These are phyloP conservation scores for Epinephelus fuscoguttatus DNA, from an alignment of 2,113 vertebrate genomes.

Conservation along the genomic window DNA sequence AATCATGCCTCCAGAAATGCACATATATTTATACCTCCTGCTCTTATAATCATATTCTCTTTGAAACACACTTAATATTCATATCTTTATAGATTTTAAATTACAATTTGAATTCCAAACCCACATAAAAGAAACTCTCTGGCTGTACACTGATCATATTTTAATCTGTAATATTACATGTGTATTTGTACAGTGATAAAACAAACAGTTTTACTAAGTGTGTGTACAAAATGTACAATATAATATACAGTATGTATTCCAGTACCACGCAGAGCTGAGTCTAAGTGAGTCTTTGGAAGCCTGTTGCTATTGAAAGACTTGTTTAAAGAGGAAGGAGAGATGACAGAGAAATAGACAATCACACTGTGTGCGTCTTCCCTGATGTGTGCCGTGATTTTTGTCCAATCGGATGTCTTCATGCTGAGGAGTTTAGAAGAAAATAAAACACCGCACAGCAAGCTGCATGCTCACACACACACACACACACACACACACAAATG, in stretches of 20 bases:
- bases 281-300: constrained; percentile 79
- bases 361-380: constrained; percentile 52
- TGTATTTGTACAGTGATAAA: constrained; percentile 76
- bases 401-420: constrained; percentile 57
- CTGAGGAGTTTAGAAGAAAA: constrained; percentile 42
- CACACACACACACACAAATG: constrained; percentile 26
- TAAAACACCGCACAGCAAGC: constrained; percentile 29
- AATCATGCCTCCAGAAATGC: constrained; percentile 46
- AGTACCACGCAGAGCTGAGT: constrained; percentile 37
- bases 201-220: constrained; percentile 74
- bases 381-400: constrained; percentile 50
- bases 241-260: constrained; percentile 51
- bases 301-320: constrained; percentile 58
- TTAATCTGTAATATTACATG: constrained; percentile 68
- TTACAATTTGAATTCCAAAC: constrained; percentile 14
- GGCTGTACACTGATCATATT: constrained; percentile 69
- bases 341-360: constrained; percentile 42
- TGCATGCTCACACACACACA: constrained; percentile 34
- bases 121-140: constrained; percentile 16
- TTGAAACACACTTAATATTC: constrained; percentile 42
- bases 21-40: constrained; percentile 40
- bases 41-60: constrained; percentile 34
- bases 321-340: constrained; percentile 47
- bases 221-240: constrained; percentile 77
- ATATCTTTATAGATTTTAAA: constrained; percentile 34